Evolutionary conservation across 1,140 invertebrate genomes (phyloP).

Genomic region (Drosophila tristis): DNA sequence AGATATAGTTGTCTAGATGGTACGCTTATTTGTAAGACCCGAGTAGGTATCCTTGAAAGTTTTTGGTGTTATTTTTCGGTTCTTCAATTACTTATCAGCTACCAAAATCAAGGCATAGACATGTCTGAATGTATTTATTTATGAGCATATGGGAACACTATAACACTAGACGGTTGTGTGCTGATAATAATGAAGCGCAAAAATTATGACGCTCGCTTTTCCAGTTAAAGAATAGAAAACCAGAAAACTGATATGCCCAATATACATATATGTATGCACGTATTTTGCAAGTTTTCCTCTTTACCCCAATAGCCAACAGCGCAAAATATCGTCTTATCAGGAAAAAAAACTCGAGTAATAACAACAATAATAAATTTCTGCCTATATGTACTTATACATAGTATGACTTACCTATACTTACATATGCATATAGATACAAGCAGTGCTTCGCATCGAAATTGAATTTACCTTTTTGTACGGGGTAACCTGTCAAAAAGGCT

Average conservation of each 20-base stretch:
- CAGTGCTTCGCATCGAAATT: no score
- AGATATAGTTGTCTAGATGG: no score
- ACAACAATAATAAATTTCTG: slow-evolving; percentile 34
- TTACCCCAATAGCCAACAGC: slow-evolving; percentile 27
- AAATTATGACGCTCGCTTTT: slow-evolving; percentile 42
- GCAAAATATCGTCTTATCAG: slow-evolving; percentile 39
- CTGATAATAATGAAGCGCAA: slow-evolving; percentile 26
- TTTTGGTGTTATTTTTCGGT: no score
- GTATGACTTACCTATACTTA: neutral
- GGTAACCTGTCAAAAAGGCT: slow-evolving; percentile 35
- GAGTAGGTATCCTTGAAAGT: no score
- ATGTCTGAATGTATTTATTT: no score
- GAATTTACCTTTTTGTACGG: neutral
- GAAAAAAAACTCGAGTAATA: slow-evolving; percentile 4
- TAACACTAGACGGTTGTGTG: slow-evolving; percentile 6
- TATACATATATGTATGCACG: slow-evolving; percentile 12
- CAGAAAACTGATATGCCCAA: slow-evolving; percentile 27
- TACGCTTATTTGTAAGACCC: no score
- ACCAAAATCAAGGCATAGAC: no score
- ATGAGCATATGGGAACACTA: no score
- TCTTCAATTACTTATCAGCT: no score
- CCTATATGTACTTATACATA: neutral
- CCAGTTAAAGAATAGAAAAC: slow-evolving; percentile 26
- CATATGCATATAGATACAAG: slow-evolving; percentile 15
- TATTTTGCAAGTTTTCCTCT: slow-evolving; percentile 49